Percentiles rank a stretch among this genome's conserved stretches.
Evolutionary conservation across 2,888 invertebrate genomes (phyloP).

Genomic region (Acrocyrtus sp.): DNA sequence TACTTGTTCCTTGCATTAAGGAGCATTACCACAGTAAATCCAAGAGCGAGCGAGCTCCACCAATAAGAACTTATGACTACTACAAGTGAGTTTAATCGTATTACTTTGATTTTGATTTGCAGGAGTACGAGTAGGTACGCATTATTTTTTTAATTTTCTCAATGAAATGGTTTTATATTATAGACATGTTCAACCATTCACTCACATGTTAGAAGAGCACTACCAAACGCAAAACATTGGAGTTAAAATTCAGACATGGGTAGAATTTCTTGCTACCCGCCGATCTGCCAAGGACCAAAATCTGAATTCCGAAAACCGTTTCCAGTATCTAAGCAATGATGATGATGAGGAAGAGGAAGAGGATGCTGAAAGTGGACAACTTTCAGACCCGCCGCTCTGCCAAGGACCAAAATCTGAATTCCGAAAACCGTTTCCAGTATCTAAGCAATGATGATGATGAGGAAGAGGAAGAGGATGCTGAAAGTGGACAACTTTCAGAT

Average conservation of each 20-base stretch:
- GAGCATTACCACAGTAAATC: conserved; percentile 25
- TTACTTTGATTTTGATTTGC: too few relatives aligned
- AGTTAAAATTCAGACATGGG: conserved; percentile 20
- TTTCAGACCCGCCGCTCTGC: neutral
- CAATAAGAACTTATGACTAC: conserved; percentile 30
- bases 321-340: conserved; percentile 6
- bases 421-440: conserved; percentile 13
- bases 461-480: conserved; percentile 3
- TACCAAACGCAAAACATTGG: conserved; percentile 10
- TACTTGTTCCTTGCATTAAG: conserved; percentile 39
- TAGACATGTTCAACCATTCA: conserved; percentile 32
- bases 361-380: neutral
- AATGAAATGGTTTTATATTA: too few relatives aligned
- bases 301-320: conserved; percentile 9
- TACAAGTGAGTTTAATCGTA: conserved; percentile 33
- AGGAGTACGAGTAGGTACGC: too few relatives aligned
- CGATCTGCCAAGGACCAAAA: neutral
- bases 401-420: neutral
- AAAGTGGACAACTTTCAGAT: conserved; percentile 8
- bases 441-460: conserved; percentile 3
- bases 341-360: conserved; percentile 5
- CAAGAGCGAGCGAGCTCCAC: conserved; percentile 19
- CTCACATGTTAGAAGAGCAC: conserved; percentile 13
- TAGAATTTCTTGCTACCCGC: conserved; percentile 11
- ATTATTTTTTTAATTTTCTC: conserved; percentile 1